A percentile compares a stretch with the other conserved stretches of the same genome.
Conservation (phyloP, 1,140 invertebrate species). For the Rhyzopertha dominica region DNA sequence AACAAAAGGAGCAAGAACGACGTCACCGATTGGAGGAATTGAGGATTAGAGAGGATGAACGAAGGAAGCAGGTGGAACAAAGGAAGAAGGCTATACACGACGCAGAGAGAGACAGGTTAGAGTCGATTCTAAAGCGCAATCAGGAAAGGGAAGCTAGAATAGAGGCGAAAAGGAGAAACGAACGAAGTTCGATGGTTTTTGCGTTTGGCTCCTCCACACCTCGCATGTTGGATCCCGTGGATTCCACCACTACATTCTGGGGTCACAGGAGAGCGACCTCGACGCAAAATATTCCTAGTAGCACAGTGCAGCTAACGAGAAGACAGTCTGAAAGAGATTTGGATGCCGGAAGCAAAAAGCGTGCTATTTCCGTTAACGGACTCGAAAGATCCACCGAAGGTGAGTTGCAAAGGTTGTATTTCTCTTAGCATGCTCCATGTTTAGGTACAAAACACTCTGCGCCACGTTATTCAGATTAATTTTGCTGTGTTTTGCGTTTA, state of each 20-base stretch:
- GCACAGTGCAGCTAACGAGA: conserved; percentile 69
- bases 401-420: conserved; percentile 44
- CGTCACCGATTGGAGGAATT: conserved; percentile 75
- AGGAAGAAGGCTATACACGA: conserved; percentile 81
- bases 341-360: conserved; percentile 74
- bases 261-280: conserved; percentile 77
- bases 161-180: conserved; percentile 66
- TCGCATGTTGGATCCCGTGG: conserved; percentile 75
- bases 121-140: conserved; percentile 78
- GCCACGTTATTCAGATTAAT: too few relatives aligned
- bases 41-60: conserved; percentile 67
- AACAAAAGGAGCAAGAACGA: conserved; percentile 81
- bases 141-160: conserved; percentile 77
- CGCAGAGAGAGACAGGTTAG: conserved; percentile 75
- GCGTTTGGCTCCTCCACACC: conserved; percentile 87
- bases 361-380: conserved; percentile 68
- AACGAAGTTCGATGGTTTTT: conserved; percentile 66
- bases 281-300: conserved; percentile 71
- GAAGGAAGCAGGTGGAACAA: conserved; percentile 76
- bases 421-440: too few relatives aligned
- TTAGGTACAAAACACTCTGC: too few relatives aligned
- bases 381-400: conserved; percentile 65
- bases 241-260: conserved; percentile 74
- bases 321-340: conserved; percentile 76
- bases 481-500: too few relatives aligned